Evolutionary conservation across 2,888 invertebrate species (phyloP), one percentile per base, ranked within the genome.

Genomic region (Agrochola lychnidis): DNA sequence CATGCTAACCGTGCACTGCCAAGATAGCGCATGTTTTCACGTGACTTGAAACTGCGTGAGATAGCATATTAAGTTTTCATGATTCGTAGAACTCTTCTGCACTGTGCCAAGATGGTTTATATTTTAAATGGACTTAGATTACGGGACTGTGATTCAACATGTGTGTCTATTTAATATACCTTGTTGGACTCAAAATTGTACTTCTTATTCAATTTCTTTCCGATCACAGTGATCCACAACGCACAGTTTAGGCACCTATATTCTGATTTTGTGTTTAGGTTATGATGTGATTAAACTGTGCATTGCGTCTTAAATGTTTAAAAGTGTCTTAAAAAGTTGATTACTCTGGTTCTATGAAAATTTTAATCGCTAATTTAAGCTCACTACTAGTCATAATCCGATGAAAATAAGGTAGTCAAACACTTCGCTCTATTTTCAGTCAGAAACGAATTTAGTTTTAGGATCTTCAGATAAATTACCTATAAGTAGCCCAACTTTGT

Each of bases 1-100:
- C 81, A 59, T 22, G 57, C 14, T 56, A 25, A 53, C 74, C 59
- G 56, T 61, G 45, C 53, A 59, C 66, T 66, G 68, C 14, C 36
- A 57, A 70, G 36, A 16, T 16, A 16, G 3, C 5, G 14, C 19
- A 19, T 68, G 78, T 69, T 79, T 9, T 71, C 42, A 22, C 25
- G 30, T 36, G 12, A 25, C n/a, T 19, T 14, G 22, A 9, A 14
- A 63, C 56, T 75, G 16, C 16, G 19, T 6, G 9, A 30, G 40
- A 12, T 42, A 42, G 4, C 16, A 16, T 22, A 25, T 14, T 48
- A 48, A 12, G 22, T 48, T 45, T 45, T 57, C 16, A 42, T 40
- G 48, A 59, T 53, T 56, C n/a, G 19, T 6, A 40, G n/a, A n/a
- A 57, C n/a, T n/a, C 5, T 36, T n/a, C 5, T 36, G 51, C 22